Percentiles rank a stretch among this genome's conserved stretches.
Evolutionary conservation across 2,888 invertebrate species (phyloP).

Genomic region (Meteorus cinctellus): DNA sequence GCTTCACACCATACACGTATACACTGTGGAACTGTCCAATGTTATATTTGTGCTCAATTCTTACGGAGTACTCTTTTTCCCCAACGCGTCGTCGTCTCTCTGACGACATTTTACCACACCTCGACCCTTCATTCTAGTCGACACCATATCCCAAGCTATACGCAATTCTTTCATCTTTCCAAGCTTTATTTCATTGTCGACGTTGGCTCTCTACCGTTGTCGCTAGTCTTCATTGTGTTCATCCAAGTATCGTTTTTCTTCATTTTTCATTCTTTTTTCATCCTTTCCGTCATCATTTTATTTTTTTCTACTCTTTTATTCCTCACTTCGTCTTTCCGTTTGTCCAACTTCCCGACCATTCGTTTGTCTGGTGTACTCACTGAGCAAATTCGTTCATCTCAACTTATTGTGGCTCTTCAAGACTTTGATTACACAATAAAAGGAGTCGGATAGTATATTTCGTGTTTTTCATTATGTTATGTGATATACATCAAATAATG

Average conservation of each 20-base stretch:
- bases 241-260: conserved; percentile 28
- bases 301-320: conserved; percentile 45
- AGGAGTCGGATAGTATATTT: not conserved
- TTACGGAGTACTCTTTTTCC: conserved; percentile 8
- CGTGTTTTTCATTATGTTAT: not conserved
- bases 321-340: conserved; percentile 26
- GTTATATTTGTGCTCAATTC: conserved; percentile 17
- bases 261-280: conserved; percentile 10
- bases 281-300: conserved; percentile 24
- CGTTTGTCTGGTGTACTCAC: not conserved
- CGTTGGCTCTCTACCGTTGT: conserved; percentile 14
- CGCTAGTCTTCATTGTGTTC: conserved; percentile 28
- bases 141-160: conserved; percentile 25
- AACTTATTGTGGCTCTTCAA: not conserved
- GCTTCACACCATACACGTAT: conserved; percentile 9
- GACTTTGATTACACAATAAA: conserved; percentile 3
- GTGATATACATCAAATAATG: not conserved
- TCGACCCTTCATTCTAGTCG: conserved; percentile 30
- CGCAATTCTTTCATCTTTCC: conserved; percentile 43
- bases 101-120: conserved; percentile 31
- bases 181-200: conserved; percentile 44
- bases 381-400: not conserved
- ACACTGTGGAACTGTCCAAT: conserved; percentile 1
- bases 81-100: conserved; percentile 27
- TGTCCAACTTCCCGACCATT: conserved; percentile 10